phyloP scores from a whole-genome alignment of 2,888 invertebrate genomes.

The Drosophila nr. medialis region DNA sequence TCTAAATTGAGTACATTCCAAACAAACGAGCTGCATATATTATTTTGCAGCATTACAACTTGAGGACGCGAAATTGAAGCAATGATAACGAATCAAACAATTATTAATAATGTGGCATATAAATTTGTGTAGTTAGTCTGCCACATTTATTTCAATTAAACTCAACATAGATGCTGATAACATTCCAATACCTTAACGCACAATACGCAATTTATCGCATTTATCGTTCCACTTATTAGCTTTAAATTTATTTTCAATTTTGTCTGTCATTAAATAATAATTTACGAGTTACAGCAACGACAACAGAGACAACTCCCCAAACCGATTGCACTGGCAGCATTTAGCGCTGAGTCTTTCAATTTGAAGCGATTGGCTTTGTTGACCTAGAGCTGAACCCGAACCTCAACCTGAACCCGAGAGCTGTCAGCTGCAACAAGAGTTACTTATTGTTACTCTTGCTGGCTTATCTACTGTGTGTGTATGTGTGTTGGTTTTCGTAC shows the following conservation, averaged over 20 bases:
- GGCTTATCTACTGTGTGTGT: slow-evolving; percentile 48
- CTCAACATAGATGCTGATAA: slow-evolving; percentile 22
- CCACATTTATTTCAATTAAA: slow-evolving; percentile 41
- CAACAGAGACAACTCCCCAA: slow-evolving; percentile 12
- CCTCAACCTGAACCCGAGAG: slow-evolving; percentile 28
- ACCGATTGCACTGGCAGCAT: slow-evolving; percentile 37
- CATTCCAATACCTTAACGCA: slow-evolving; percentile 10
- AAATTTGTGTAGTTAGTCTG: slow-evolving; percentile 7
- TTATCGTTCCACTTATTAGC: slow-evolving; percentile 72
- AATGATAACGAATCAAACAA: neutral
- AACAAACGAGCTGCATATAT: neutral
- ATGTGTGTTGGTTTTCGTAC: neutral
- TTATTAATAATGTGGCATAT: neutral
- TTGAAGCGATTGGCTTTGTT: slow-evolving; percentile 68
- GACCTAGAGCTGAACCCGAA: slow-evolving; percentile 52
- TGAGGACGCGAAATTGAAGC: neutral
- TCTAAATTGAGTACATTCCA: neutral
- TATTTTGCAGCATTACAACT: neutral
- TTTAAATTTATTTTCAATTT: slow-evolving; percentile 78
- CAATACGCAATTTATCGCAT: slow-evolving; percentile 58
- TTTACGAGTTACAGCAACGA: slow-evolving; percentile 61
- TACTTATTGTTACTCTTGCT: slow-evolving; percentile 17
- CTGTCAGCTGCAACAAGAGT: slow-evolving; percentile 44
- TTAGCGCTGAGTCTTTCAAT: slow-evolving; percentile 51
- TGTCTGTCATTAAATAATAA: slow-evolving; percentile 78